Evolutionary conservation across 2,113 vertebrate species (phyloP).

Genomic region (Vidua chalybeata): DNA sequence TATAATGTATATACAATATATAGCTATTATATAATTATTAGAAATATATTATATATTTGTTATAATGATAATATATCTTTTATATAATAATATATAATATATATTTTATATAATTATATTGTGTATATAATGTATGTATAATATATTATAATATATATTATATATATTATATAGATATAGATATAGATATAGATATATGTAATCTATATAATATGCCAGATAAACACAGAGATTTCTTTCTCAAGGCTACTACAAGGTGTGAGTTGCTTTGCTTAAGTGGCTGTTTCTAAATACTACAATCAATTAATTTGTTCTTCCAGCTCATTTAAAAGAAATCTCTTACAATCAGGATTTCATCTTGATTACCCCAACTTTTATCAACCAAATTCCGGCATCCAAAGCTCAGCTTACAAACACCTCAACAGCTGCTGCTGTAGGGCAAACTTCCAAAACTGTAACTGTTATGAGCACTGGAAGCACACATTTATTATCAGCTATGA

Average conservation of each 20-base stretch:
- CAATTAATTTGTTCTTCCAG: background rate
- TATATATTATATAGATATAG: too few species aligned
- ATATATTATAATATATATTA: background rate
- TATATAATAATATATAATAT: too few species aligned
- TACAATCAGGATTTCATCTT: background rate
- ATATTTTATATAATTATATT: too few species aligned
- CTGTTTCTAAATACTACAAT: background rate
- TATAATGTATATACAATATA: too few species aligned
- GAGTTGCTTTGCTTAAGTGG: background rate
- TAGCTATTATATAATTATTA: background rate
- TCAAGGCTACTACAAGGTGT: background rate
- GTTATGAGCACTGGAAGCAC: fast-evolving
- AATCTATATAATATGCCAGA: background rate
- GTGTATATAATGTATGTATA: background rate
- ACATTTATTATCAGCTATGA: background rate
- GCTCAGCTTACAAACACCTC: background rate
- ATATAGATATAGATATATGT: background rate
- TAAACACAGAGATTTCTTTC: background rate
- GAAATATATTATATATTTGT: too few species aligned
- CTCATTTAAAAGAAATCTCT: background rate
- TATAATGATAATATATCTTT: too few species aligned
- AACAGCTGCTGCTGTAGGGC: background rate
- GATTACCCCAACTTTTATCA: background rate
- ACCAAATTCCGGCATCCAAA: background rate
- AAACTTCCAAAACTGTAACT: background rate